Percentiles rank a stretch among this genome's conserved stretches.
These are phyloP conservation scores for Ganaspis sp. DNA, from an alignment of 1,140 invertebrate genomes.

Conservation along the genomic window DNA sequence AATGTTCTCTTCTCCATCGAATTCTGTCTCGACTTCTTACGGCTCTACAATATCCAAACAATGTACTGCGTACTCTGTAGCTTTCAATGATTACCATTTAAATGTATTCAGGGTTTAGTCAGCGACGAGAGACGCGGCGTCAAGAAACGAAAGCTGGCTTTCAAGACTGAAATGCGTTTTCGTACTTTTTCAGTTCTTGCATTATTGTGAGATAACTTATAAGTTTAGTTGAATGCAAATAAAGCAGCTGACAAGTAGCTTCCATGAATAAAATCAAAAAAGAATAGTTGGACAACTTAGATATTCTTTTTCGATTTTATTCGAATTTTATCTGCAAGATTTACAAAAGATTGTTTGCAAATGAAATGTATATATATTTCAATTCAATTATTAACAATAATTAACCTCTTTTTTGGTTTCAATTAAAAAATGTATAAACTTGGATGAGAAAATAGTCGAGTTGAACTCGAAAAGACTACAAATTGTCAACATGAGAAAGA, in stretches of 20 bases:
- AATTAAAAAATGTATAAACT: too few species aligned
- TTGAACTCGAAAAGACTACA: too few species aligned
- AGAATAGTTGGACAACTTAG: too few species aligned
- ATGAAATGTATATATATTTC: too few species aligned
- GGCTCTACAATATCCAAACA: background rate
- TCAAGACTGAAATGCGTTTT: background rate
- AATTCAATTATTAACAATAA: too few species aligned
- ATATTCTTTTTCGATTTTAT: too few species aligned
- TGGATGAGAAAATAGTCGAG: too few species aligned
- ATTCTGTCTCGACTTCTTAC: background rate
- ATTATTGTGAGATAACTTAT: background rate
- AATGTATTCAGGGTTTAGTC: slow-evolving; percentile 2
- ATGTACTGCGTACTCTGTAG: background rate
- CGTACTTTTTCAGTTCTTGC: background rate
- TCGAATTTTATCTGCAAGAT: too few species aligned
- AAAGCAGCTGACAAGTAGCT: background rate
- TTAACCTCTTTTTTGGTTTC: too few species aligned
- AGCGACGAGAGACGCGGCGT: background rate
- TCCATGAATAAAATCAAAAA: too few species aligned
- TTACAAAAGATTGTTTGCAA: too few species aligned
- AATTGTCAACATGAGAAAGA: too few species aligned
- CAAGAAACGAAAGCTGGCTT: slow-evolving; percentile 15
- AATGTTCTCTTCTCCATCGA: background rate
- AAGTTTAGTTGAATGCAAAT: background rate
- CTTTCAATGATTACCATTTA: slow-evolving; percentile 10